A percentile compares a stretch with the other conserved stretches of the same genome.
phyloP scores from a whole-genome alignment of 2,888 invertebrate genomes.

The Cryptocephalus primarius region DNA sequence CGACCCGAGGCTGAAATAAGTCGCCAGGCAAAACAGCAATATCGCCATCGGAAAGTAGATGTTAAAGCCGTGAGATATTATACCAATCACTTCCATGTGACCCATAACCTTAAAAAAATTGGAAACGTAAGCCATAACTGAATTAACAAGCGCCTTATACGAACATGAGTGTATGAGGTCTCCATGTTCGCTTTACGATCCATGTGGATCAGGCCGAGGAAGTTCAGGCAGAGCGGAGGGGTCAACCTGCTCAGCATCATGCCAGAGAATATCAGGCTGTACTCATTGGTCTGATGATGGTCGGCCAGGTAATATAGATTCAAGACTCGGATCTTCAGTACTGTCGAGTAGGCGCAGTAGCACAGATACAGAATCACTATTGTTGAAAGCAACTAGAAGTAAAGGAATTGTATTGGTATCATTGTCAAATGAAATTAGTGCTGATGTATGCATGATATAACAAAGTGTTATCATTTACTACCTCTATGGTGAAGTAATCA shows the following conservation, averaged over 20 bases:
- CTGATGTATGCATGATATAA: too few species aligned
- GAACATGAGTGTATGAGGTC: constrained; percentile 91
- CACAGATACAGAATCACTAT: constrained; percentile 88
- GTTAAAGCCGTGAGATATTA: constrained; percentile 96
- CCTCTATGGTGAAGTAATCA: constrained; percentile 92
- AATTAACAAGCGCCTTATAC: constrained; percentile 1
- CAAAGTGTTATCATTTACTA: constrained; percentile 34
- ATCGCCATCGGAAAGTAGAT: constrained; percentile 98
- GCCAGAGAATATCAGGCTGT: constrained; percentile 96
- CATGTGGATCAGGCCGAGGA: constrained; percentile 94
- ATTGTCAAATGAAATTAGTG: too few species aligned
- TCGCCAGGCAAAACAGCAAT: constrained; percentile 82
- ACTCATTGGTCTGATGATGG: constrained; percentile 97
- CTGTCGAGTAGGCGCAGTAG: constrained; percentile 96
- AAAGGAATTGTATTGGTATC: not conserved
- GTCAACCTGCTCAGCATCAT: constrained; percentile 96
- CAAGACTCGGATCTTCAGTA: constrained; percentile 89
- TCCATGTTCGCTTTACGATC: constrained; percentile 74
- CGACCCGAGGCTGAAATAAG: constrained; percentile 88
- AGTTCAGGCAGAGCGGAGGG: constrained; percentile 97
- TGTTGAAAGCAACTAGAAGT: constrained; percentile 73
- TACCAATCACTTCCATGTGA: constrained; percentile 95
- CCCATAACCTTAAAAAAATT: constrained; percentile 73
- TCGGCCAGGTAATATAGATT: constrained; percentile 96
- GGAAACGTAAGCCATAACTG: not conserved